Evolutionary conservation across 35 echinoderm and acorn worm genomes (phyloP), one percentile per base, ranked within the genome.

Genomic region (Chiridota heheva): DNA sequence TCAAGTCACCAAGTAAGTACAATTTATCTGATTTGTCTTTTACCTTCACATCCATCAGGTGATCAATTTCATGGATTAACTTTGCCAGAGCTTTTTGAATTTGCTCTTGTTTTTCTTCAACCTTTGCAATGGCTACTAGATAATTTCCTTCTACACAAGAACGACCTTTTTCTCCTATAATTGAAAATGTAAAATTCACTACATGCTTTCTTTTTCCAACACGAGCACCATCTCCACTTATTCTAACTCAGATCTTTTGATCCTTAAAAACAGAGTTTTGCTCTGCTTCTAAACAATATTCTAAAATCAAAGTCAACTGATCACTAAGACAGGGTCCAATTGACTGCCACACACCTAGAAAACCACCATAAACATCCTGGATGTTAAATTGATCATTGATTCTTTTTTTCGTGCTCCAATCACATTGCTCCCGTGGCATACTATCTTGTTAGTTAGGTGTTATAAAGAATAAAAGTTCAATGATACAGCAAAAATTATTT

Each of bases 141-240:
- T 72, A 46, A 24, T 41, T 72, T 7, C 69, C 69, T 29, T 22
- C 39, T 73, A 49, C 2, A 28, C 69, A 40, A 72, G 69, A 0
- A 46, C 15, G 28, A 0, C 4, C 33, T 49, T 49, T 16, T 51
- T 49, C 70, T 49, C 70, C 70, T 49, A 48, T 73, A 73, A 73
- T 73, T 12, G 70, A 73, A 49, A 73, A 73, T 49, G 43, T 49
- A 51, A 49, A 73, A 42, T 73, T 73, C 36, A 31, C 10, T 29
- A 51, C 70, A 73, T 73, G 18, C 18, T 49, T 73, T 73, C n/a
- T 4, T 17, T 73, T 73, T 7, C 25, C 44, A 17, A 67, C 65
- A 38, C 24, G 36, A 40, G 35, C n/a, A 18, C 65, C 65, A 39
- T 69, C 35, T 16, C 65, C 34, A 69, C 31, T 69, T 38, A 37